Evolutionary conservation across 2,797 vertebrate genomes (phyloP), one percentile per base, ranked within the genome.

Genomic region (Mycteria americana): DNA sequence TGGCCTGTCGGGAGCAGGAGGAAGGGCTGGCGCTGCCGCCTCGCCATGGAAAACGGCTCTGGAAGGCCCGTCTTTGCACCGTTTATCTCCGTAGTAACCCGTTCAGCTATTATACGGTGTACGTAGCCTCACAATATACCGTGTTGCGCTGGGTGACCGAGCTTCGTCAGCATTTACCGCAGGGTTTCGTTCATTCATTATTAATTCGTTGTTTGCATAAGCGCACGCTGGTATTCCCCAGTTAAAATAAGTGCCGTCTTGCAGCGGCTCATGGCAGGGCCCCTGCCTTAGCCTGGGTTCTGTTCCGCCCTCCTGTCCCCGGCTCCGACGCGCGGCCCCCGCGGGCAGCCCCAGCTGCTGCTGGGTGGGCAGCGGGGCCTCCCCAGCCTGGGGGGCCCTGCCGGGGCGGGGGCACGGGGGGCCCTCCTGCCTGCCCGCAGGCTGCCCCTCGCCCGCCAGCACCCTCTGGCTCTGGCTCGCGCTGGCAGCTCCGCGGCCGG

Each of bases 401-500:
- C 60, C 31, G 67, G 56, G 46, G 14, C 8, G 31, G 33, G 46
- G 46, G 27, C 45, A 12, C 19, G 3, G 45, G 12, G 14, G 39
- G 50, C 50, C 41, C 23, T 62, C 27, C 68, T 11, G 45, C 60
- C 22, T 9, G 28, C 35, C 6, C 33, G 56, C 35, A 41, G 53
- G 39, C 70, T 57, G 70, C 77, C 62, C 35, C 39, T 10, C 11
- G 6, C n/a, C 63, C 17, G 51, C 50, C 53, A 18, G 50, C 59
- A 23, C 28, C 48, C n/a, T 18, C 59, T 4, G 59, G 6, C 41
- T n/a, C 51, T 24, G 43, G 18, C 48, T 54, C 31, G 27, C 27
- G 27, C 57, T 10, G 33, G 48, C 30, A 39, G 50, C 59, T 18
- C 13, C 1, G 4, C 0, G 4, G 12, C 43, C 0, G 2, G 70